phyloP scores from a whole-genome alignment of 2,113 vertebrate species.

The Atractosteus spatula region DNA sequence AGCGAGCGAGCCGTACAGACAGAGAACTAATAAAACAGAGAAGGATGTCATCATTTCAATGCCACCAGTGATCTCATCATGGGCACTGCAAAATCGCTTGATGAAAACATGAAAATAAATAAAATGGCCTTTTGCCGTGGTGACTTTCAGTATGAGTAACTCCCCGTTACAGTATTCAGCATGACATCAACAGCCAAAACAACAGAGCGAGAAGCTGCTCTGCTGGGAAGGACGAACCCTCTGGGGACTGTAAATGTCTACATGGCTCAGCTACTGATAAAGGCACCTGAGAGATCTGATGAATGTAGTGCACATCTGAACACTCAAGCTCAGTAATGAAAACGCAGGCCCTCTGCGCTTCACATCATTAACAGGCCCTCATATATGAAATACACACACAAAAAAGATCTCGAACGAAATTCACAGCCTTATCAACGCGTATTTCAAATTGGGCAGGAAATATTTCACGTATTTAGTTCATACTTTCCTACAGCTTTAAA shows the following conservation, averaged over 20 bases:
- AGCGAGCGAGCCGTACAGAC: not conserved
- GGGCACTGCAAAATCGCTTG: constrained; percentile 11
- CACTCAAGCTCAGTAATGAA: no score
- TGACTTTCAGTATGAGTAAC: constrained; percentile 9
- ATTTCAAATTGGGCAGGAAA: no score
- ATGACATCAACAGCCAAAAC: constrained; percentile 21
- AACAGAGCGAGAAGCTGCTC: not conserved
- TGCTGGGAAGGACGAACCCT: not conserved
- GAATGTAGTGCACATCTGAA: no score
- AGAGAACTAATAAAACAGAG: constrained; percentile 28
- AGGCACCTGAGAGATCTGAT: no score
- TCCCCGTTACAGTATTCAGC: constrained; percentile 4
- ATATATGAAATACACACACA: no score
- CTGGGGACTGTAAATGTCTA: constrained; percentile 4
- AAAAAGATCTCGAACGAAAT: no score
- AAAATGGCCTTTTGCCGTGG: not conserved
- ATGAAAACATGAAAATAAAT: constrained; percentile 19
- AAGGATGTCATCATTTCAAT: constrained; percentile 25
- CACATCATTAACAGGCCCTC: no score
- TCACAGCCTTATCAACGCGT: no score
- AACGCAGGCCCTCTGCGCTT: no score
- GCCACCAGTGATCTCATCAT: constrained; percentile 28
- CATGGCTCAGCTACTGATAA: not conserved
- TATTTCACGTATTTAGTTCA: no score
- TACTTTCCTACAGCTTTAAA: no score